Base-by-base conservation (phyloP, 92 coral and sea anemone genomes). In the Anthopleura xanthogrammica region DNA sequence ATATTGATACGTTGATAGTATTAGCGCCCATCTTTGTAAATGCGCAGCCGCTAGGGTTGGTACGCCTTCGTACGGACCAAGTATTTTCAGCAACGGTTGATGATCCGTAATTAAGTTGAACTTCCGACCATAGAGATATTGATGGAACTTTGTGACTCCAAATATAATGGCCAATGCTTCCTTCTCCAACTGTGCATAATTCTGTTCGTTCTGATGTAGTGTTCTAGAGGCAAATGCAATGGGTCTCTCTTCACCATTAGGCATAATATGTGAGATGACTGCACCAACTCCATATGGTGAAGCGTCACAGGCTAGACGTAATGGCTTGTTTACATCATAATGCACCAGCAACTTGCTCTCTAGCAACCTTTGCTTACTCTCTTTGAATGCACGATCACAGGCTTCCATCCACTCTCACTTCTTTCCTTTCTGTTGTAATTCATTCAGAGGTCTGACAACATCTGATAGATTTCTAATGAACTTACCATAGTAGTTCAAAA, bases 241-340 rank as follows among this genome's bases (percentile, higher is more conserved):
- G 9, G 88, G 90, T 13, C 79, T 65, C 56, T 86, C 93, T 74
- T 82, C 58, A 12, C 90, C 90, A 62, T 86, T 79, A 55, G 64
- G 65, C 80, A 86, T 77, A 12, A 3, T 78, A 36, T 86, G 92
- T 2, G 89, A 86, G 4, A 89, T 83, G 11, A 91, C 92, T 0
- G 89, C 90, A 5, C 89, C 83, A 22, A 88, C 89, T 12, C 89
- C 92, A 52, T 85, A 88, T 6, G 88, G 80, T 7, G 88, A 85
- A 16, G 86, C 92, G 83, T 88, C 92, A 82, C 83, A 78, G 29
- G 88, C 88, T 58, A 91, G 75, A 76, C 76, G 83, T 76, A 91
- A 46, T 52, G 71, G 70, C 57, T 76, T 65, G 64, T 77, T 83
- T 23, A 79, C 79, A 41, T 91, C 90, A 83, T 91, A 88, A 55